phyloP scores from a whole-genome alignment of 2,113 vertebrate genomes.

The Halichoerus grypus region DNA sequence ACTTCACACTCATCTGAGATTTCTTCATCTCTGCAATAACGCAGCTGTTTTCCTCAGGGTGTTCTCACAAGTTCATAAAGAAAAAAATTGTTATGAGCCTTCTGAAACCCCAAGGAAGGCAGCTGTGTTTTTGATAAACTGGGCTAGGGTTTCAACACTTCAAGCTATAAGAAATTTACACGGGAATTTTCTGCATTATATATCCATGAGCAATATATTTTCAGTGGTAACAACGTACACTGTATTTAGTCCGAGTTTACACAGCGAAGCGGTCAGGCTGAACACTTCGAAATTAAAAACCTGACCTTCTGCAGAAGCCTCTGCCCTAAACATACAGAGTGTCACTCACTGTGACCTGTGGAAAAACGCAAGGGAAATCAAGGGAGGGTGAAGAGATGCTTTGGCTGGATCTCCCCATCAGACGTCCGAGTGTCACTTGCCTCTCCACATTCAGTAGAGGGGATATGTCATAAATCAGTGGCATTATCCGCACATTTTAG shows the following conservation, averaged over 20 bases:
- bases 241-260: constrained; percentile 79
- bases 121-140: constrained; percentile 90
- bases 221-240: constrained; percentile 79
- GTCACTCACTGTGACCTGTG: constrained; percentile 70
- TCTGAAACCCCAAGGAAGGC: constrained; percentile 87
- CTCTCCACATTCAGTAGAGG: constrained; percentile 29
- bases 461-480: constrained; percentile 62
- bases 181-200: constrained; percentile 82
- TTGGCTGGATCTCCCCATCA: constrained; percentile 22
- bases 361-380: constrained; percentile 78
- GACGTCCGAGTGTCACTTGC: neutral
- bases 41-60: constrained; percentile 90
- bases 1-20: constrained; percentile 85
- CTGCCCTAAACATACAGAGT: constrained; percentile 74
- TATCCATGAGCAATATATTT: constrained; percentile 82
- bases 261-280: constrained; percentile 66
- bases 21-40: constrained; percentile 87
- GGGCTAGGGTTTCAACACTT: constrained; percentile 89
- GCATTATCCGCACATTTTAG: neutral
- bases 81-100: constrained; percentile 86
- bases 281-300: constrained; percentile 82
- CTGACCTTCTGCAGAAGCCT: constrained; percentile 77
- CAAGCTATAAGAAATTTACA: constrained; percentile 86
- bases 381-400: constrained; percentile 29
- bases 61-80: constrained; percentile 87